phyloP scores from a whole-genome alignment of 2,797 vertebrate species.

The Natrix natrix region DNA sequence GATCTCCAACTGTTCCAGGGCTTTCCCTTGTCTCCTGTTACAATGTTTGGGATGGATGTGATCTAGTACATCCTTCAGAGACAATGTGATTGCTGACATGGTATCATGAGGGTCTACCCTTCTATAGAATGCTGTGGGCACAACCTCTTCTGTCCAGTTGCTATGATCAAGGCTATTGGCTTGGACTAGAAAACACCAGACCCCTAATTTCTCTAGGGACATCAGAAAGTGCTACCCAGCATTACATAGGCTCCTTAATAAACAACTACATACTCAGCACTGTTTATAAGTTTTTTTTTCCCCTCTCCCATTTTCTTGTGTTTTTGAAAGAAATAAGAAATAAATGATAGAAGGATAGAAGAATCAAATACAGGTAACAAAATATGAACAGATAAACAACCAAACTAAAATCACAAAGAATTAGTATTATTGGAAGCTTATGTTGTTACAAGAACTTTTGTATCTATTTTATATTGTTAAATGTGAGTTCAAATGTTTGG shows the following conservation, averaged over 20 bases:
- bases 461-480: not conserved
- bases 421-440: not conserved
- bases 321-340: not conserved
- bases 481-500: not conserved
- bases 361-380: not conserved
- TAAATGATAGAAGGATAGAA: not conserved
- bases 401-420: not conserved
- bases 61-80: not conserved
- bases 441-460: not conserved
- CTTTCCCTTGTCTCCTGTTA: not conserved
- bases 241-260: not conserved
- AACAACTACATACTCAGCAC: not conserved
- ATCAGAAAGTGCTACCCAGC: not conserved
- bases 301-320: not conserved
- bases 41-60: not conserved
- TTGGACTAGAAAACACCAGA: not conserved
- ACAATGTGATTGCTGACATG: not conserved
- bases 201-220: not conserved
- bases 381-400: not conserved
- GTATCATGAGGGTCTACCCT: not conserved
- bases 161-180: not conserved
- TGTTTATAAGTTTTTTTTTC: not conserved
- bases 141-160: not conserved
- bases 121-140: not conserved
- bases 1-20: not conserved